Evolutionary conservation across 2,797 vertebrate species (phyloP).

Genomic region (Sitta carolinensis): DNA sequence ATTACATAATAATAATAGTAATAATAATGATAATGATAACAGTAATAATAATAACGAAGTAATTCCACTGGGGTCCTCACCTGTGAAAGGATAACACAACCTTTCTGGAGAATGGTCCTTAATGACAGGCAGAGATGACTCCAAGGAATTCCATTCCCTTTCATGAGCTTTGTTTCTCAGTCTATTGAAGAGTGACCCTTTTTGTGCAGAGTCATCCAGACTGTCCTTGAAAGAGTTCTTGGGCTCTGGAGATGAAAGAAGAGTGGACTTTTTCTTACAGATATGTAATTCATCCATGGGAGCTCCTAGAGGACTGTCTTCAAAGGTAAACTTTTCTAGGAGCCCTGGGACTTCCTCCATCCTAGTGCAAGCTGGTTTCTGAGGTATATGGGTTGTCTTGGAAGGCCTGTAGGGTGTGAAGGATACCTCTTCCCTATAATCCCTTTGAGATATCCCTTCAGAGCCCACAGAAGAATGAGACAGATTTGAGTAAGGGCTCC

Average conservation of each 20-base stretch:
- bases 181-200: conserved; percentile 73
- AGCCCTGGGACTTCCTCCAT: conserved; percentile 77
- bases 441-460: background rate
- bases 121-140: background rate
- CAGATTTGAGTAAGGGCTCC: background rate
- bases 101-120: background rate
- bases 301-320: conserved; percentile 53
- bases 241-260: conserved; percentile 82
- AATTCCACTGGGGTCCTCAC: background rate
- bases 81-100: background rate
- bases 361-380: background rate
- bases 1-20: background rate
- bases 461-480: background rate
- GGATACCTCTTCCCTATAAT: background rate
- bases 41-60: background rate
- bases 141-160: background rate
- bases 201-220: conserved; percentile 16
- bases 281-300: conserved; percentile 19
- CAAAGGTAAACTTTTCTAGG: conserved; percentile 75
- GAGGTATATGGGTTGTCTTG: background rate
- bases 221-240: conserved; percentile 56
- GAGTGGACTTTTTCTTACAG: conserved; percentile 64
- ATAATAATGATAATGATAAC: too few species aligned
- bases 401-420: background rate
- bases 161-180: conserved; percentile 56